Base-by-base conservation (phyloP, 2,888 invertebrate genomes). In the Charanyca ferruginea region DNA sequence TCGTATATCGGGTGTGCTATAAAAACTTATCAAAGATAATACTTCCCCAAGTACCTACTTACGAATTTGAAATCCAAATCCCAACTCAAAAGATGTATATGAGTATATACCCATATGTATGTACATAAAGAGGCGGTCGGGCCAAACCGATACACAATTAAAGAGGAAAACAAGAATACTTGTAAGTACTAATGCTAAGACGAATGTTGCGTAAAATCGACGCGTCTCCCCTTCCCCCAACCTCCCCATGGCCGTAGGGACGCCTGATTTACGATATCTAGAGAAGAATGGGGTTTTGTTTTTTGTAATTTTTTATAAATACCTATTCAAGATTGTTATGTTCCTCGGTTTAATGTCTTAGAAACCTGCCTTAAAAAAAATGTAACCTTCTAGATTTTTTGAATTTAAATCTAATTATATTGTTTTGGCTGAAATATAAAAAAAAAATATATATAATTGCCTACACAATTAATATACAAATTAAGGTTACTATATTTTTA, bases 181-280 rank as follows among this genome's bases (percentile, higher is more conserved):
- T 90, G 90, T 90, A 90, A 91, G 90, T 93, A 93, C 91, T 94
- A 94, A 93, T 92, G 92, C 92, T 92, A 93, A 94, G 94, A 94
- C 94, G 95, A 94, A 95, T 94, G 94, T 95, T 94, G 94, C 94
- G 95, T 93, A 95, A 95, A 95, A 95, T 95, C 94, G 94, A 93
- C 92, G 89, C 89, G 88, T 82, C 87, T 85, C 87, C 85, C 66
- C 48, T 83, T 81, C 72, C 84, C 83, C 85, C 84, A 73, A 62
- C 55, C 77, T 63, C 82, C 87, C 80, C 85, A 79, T 72, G 82
- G 52, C 89, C 89, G 88, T 84, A 87, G 93, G 93, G 94, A 91
- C 93, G 93, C 80, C 93, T 94, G 94, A 94, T 94, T 94, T 94
- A 94, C 94, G 92, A 90, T 86, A 86, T 88, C 86, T 80, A 73